Evolutionary conservation across 2,113 vertebrate species (phyloP).

Genomic region (Anhinga anhinga): DNA sequence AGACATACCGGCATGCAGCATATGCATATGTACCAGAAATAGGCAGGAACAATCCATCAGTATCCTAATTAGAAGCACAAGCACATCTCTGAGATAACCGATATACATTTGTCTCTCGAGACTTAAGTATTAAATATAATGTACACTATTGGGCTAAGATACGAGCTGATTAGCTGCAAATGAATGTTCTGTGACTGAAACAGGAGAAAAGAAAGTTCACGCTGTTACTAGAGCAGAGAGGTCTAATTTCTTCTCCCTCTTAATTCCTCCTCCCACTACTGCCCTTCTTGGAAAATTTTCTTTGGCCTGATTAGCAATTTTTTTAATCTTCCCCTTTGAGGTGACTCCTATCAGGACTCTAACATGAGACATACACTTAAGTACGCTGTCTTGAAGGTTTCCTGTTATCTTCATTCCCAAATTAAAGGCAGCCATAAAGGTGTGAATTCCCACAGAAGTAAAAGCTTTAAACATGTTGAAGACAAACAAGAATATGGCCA

Average conservation of each 20-base stretch:
- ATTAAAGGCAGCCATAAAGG: background rate
- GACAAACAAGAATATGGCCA: background rate
- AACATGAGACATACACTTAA: background rate
- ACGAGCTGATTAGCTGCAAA: constrained; percentile 21
- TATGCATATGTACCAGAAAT: background rate
- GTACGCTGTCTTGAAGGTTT: background rate
- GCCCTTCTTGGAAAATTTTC: constrained; percentile 25
- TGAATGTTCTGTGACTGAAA: background rate
- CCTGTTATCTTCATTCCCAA: background rate
- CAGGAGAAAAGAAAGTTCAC: background rate
- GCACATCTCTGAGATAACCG: background rate
- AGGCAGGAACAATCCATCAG: background rate
- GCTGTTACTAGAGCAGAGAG: background rate
- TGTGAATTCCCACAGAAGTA: background rate
- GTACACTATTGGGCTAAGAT: background rate
- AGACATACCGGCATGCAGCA: background rate
- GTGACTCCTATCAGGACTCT: background rate
- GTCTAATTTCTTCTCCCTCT: constrained; percentile 29
- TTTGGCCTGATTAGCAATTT: constrained; percentile 39
- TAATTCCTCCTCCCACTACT: background rate
- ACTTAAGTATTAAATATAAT: constrained; percentile 13
- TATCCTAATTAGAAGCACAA: constrained; percentile 22
- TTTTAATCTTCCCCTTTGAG: background rate
- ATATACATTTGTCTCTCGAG: background rate
- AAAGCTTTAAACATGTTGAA: background rate